Percentiles rank a stretch among this genome's conserved stretches.
Evolutionary conservation across 1,140 invertebrate genomes (phyloP).

Genomic region (Oppia nitens): DNA sequence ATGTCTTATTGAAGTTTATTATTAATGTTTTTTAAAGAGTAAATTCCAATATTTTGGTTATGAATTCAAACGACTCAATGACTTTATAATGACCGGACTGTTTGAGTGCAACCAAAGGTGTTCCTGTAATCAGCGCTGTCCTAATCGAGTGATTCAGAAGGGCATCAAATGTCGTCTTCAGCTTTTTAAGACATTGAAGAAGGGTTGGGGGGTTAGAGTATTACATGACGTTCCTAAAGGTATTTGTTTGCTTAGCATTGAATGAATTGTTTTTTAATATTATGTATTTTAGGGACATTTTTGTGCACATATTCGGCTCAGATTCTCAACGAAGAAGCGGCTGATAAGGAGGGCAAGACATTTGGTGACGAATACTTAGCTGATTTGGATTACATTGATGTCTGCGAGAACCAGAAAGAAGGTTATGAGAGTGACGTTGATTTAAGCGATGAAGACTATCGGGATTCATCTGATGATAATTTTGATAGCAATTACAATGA

Average conservation of each 20-base stretch:
- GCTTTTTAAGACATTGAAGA: constrained; percentile 10
- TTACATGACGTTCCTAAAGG: constrained; percentile 48
- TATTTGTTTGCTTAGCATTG: constrained; percentile 45
- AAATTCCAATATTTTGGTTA: constrained; percentile 30
- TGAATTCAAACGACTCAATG: constrained; percentile 39
- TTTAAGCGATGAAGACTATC: neutral
- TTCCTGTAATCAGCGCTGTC: constrained; percentile 50
- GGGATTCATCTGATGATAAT: neutral
- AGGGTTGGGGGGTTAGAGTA: constrained; percentile 79
- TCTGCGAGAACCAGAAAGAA: constrained; percentile 20
- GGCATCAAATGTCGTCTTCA: constrained; percentile 31
- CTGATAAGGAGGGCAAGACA: constrained; percentile 58
- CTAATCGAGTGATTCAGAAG: constrained; percentile 70
- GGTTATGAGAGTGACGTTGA: constrained; percentile 1
- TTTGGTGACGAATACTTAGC: constrained; percentile 49
- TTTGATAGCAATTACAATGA: neutral
- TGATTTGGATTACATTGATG: constrained; percentile 73
- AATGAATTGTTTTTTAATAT: neutral
- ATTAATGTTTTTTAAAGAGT: neutral
- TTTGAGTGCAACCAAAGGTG: constrained; percentile 85
- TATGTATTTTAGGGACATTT: neutral
- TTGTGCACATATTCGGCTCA: constrained; percentile 78
- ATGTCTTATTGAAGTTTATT: neutral
- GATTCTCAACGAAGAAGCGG: constrained; percentile 73
- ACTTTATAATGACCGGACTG: constrained; percentile 26